Conservation (phyloP, 2,797 vertebrate genomes). For the Margarornis squamiger region DNA sequence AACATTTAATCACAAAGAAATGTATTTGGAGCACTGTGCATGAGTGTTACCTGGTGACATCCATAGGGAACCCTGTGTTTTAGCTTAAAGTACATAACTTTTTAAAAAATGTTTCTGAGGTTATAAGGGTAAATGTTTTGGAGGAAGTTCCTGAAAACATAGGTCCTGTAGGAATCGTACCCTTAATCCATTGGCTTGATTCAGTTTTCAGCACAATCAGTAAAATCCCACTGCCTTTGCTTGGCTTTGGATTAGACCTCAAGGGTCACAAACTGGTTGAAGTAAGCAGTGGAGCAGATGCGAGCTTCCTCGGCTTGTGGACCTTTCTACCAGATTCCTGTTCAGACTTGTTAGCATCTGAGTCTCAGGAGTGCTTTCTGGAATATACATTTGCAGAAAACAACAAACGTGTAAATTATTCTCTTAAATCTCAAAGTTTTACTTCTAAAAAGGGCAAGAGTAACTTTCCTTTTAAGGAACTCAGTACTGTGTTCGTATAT, state of each 20-base stretch:
- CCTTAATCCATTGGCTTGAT: slow-evolving; percentile 56
- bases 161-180: slow-evolving; percentile 43
- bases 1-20: slow-evolving; percentile 25
- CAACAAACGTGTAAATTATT: slow-evolving; percentile 28
- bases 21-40: not conserved
- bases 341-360: slow-evolving; percentile 47
- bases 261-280: slow-evolving; percentile 42
- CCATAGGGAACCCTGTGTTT: slow-evolving; percentile 21
- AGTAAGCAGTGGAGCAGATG: slow-evolving; percentile 54
- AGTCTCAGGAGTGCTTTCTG: slow-evolving; percentile 52
- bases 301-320: not conserved
- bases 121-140: slow-evolving; percentile 57
- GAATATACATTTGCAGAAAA: slow-evolving; percentile 53
- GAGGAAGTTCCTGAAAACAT: slow-evolving; percentile 49
- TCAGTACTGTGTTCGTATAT: not conserved
- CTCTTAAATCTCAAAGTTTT: slow-evolving; percentile 33
- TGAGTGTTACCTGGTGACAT: slow-evolving; percentile 12
- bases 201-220: slow-evolving; percentile 57
- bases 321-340: slow-evolving; percentile 52
- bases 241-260: slow-evolving; percentile 54
- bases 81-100: slow-evolving; percentile 32
- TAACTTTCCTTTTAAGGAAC: not conserved
- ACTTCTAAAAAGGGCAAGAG: slow-evolving; percentile 1
- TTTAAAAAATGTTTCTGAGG: slow-evolving; percentile 33
- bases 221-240: slow-evolving; percentile 57